Percentiles rank a stretch among this genome's conserved stretches.
Conservation (phyloP, 1,140 invertebrate genomes). For the Lordiphosa mommai region DNA sequence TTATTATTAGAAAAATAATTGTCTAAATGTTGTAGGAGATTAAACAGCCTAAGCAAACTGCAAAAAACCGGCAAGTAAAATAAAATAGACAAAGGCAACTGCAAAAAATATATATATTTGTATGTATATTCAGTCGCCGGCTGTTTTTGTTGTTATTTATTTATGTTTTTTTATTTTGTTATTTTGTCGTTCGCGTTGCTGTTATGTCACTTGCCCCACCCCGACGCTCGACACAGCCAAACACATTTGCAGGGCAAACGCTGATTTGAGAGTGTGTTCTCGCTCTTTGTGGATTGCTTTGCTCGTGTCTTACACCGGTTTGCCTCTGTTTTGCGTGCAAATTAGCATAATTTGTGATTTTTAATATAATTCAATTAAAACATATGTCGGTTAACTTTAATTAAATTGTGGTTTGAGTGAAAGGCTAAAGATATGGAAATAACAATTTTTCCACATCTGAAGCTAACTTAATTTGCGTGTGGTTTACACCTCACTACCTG, state of each 20-base stretch:
- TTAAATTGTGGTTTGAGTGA: too few species aligned
- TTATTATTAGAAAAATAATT: neutral
- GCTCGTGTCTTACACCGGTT: neutral
- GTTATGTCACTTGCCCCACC: conserved; percentile 32
- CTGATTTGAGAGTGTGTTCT: too few species aligned
- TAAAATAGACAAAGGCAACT: conserved; percentile 29
- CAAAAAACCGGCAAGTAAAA: conserved; percentile 19
- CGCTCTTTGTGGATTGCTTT: conserved; percentile 1
- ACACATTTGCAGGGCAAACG: too few species aligned
- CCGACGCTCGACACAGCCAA: neutral
- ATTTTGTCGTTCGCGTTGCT: conserved; percentile 8
- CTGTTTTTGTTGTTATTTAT: conserved; percentile 42
- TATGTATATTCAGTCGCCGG: conserved; percentile 24
- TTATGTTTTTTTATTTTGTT: neutral
- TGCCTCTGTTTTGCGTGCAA: conserved; percentile 3
- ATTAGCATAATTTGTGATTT: conserved; percentile 32
- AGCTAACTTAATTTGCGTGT: too few species aligned
- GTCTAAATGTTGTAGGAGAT: conserved; percentile 22
- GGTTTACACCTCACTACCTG: too few species aligned
- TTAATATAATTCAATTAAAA: conserved; percentile 24
- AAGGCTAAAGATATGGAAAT: too few species aligned
- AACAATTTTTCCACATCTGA: too few species aligned
- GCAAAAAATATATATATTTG: conserved; percentile 7
- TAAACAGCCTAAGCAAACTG: conserved; percentile 10
- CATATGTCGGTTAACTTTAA: too few species aligned